phyloP scores from a whole-genome alignment of 2,113 vertebrate genomes.

The Electrona antarctica region DNA sequence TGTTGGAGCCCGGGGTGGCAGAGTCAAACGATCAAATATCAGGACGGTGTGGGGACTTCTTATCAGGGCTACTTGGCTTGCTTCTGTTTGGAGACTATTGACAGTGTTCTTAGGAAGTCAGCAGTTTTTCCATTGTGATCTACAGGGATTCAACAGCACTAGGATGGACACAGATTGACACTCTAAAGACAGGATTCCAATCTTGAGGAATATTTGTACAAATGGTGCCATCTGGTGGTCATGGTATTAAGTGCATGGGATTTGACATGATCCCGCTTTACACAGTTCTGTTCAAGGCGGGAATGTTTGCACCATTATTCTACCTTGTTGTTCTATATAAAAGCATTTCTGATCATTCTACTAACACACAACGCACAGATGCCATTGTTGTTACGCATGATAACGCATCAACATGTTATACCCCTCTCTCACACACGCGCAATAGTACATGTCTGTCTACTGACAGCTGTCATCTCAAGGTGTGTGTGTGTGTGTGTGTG shows the following conservation, averaged over 20 bases:
- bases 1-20: neutral
- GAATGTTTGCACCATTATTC: too few species aligned
- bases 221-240: constrained; percentile 71
- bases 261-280: too few species aligned
- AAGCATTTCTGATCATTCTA: too few species aligned
- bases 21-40: constrained; percentile 48
- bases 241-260: neutral
- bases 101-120: neutral
- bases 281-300: too few species aligned
- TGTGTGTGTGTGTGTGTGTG: too few species aligned
- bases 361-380: too few species aligned
- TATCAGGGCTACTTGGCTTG: neutral
- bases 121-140: neutral
- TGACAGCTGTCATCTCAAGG: too few species aligned
- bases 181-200: constrained; percentile 11
- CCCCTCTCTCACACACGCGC: too few species aligned
- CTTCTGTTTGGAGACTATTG: constrained; percentile 4
- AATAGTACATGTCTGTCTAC: too few species aligned
- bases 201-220: constrained; percentile 41
- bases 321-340: too few species aligned
- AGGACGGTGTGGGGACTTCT: constrained; percentile 10
- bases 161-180: neutral
- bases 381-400: too few species aligned
- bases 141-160: neutral
- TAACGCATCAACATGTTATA: too few species aligned